Evolutionary conservation across 37 sponge, comb jelly and placozoan genomes (phyloP), one percentile per base, ranked within the genome.

Genomic region (Theonella swinhoei): DNA sequence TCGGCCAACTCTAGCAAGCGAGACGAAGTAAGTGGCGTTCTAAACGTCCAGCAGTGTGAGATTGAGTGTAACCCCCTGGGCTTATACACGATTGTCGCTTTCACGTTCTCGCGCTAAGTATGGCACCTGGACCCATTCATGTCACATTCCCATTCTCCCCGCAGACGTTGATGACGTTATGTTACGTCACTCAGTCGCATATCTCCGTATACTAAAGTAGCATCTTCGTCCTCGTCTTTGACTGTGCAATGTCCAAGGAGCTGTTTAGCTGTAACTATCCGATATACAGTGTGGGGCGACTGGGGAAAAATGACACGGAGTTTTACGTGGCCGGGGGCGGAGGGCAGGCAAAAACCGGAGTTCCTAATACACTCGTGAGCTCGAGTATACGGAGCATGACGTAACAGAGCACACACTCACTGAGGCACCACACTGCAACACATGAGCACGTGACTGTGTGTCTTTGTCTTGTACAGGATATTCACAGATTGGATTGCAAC

Each of bases 331-430:
- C 87, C 40, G 91, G 91, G 79, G 91, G 91, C 39, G 91, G 91
- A 36, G 91, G 91, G 0, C 2, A 42, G 37, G 76, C 83, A 26
- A 86, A 86, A 24, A 91, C 91, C 25, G 91, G 91, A 39, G 91
- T 91, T 26, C 91, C 91, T 1, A 91, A 91, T 70, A 78, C 79
- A 4, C 31, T 91, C 74, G 91, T 91, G 42, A 91, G 83, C 4
- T 23, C 19, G 24, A 22, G n/a, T 40, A 23, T 32, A 23, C 19
- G 60, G 60, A 58, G n/a, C n/a, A n/a, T n/a, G n/a, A n/a, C n/a
- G n/a, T n/a, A n/a, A n/a, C n/a, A n/a, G n/a, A n/a, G n/a, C n/a
- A n/a, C n/a, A n/a, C n/a, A n/a, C n/a, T n/a, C n/a, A n/a, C n/a
- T n/a, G n/a, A n/a, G n/a, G n/a, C n/a, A n/a, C n/a, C n/a, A n/a